Evolutionary conservation across 1,140 invertebrate genomes (phyloP).

Genomic region (Diploscapter pachys): DNA sequence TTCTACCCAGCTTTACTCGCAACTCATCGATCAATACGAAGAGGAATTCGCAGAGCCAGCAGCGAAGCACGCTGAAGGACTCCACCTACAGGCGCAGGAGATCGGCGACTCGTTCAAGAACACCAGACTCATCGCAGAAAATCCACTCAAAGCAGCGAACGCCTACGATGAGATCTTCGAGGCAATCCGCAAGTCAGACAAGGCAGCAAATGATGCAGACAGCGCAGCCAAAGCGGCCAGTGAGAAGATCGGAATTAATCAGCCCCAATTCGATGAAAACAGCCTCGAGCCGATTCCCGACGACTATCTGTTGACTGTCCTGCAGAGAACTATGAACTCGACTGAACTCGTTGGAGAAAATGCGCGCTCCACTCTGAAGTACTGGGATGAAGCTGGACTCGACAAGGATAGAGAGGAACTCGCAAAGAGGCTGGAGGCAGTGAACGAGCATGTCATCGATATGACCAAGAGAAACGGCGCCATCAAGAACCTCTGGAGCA

Average conservation of each 20-base stretch:
- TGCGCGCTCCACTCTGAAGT: not conserved
- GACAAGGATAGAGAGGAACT: conserved; percentile 19
- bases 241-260: not conserved
- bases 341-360: conserved; percentile 6
- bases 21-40: conserved; percentile 43
- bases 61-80: conserved; percentile 42
- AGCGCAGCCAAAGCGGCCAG: conserved; percentile 6
- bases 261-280: not conserved
- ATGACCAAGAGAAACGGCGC: conserved; percentile 16
- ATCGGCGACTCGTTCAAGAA: conserved; percentile 13
- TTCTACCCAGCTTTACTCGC: conserved; percentile 24
- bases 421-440: not conserved
- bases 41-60: conserved; percentile 38
- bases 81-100: conserved; percentile 38
- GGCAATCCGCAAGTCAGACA: conserved; percentile 38
- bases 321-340: not conserved
- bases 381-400: conserved; percentile 1
- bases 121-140: conserved; percentile 38
- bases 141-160: conserved; percentile 51
- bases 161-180: conserved; percentile 52
- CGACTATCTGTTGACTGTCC: conserved; percentile 12
- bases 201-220: conserved; percentile 16
- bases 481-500: conserved; percentile 32
- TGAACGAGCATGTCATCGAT: conserved; percentile 22
- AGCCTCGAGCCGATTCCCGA: conserved; percentile 7